Conservation (phyloP, 2,888 invertebrate species). For the Lumbricus terrestris region DNA sequence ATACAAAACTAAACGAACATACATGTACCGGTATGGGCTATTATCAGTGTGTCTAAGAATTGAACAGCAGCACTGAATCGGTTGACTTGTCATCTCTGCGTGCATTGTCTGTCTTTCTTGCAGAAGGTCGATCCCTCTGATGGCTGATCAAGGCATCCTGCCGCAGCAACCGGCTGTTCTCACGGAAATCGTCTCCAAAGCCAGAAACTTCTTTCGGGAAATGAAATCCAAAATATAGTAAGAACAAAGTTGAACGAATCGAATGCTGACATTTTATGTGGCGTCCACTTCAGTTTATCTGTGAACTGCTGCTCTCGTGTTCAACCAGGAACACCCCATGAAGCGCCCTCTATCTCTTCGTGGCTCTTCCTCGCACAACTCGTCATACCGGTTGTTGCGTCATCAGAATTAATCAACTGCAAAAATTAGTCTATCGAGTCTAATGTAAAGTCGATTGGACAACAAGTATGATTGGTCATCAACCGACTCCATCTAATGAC, state of each 20-base stretch:
- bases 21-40: too few species aligned
- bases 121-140: not conserved
- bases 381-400: not conserved
- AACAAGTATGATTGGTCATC: not conserved
- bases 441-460: too few species aligned
- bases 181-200: not conserved
- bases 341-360: not conserved
- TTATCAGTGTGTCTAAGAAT: not conserved
- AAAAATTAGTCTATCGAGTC: not conserved
- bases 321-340: not conserved
- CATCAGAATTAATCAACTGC: not conserved
- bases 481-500: not conserved
- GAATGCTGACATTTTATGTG: not conserved
- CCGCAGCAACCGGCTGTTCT: not conserved
- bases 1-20: not conserved
- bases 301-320: not conserved
- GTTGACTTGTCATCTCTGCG: not conserved
- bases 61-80: not conserved
- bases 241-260: not conserved
- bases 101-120: not conserved
- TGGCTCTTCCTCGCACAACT: not conserved
- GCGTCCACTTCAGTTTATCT: not conserved
- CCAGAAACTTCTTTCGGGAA: conserved; percentile 3
- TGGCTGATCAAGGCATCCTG: not conserved
- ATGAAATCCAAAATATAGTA: not conserved